phyloP scores from a whole-genome alignment of 2,888 invertebrate genomes.

The Entomobrya proxima region DNA sequence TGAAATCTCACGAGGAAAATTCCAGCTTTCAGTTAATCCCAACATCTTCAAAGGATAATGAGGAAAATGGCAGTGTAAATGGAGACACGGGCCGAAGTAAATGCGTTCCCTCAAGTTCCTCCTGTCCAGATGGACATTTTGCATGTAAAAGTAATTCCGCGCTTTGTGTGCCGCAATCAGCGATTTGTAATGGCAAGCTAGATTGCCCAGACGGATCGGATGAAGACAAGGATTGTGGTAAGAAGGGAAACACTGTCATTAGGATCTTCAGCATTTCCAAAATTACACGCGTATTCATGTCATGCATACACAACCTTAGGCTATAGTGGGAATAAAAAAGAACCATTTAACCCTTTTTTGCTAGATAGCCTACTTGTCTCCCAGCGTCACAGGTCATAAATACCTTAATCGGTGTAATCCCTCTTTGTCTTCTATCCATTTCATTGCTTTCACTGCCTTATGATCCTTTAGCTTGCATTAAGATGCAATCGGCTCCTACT shows the following conservation, averaged over 20 bases:
- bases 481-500: no score
- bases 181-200: conserved; percentile 70
- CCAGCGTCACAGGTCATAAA: conserved; percentile 52
- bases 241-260: background rate
- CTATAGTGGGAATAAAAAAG: background rate
- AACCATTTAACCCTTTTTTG: background rate
- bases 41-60: background rate
- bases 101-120: conserved; percentile 7
- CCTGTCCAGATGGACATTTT: conserved; percentile 72
- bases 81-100: background rate
- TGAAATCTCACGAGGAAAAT: conserved; percentile 3
- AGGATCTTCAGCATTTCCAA: background rate
- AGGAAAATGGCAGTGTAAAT: background rate
- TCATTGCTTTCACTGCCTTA: no score
- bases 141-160: conserved; percentile 67
- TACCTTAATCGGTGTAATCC: conserved; percentile 55
- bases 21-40: background rate
- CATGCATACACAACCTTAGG: background rate
- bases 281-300: background rate
- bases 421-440: background rate
- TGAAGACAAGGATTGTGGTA: conserved; percentile 59
- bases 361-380: background rate
- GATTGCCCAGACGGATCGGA: conserved; percentile 72
- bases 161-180: conserved; percentile 72
- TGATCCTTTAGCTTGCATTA: no score